Percentiles rank a stretch among this genome's conserved stretches.
phyloP scores from a whole-genome alignment of 2,797 vertebrate species.

The Cyclopterus lumpus region DNA sequence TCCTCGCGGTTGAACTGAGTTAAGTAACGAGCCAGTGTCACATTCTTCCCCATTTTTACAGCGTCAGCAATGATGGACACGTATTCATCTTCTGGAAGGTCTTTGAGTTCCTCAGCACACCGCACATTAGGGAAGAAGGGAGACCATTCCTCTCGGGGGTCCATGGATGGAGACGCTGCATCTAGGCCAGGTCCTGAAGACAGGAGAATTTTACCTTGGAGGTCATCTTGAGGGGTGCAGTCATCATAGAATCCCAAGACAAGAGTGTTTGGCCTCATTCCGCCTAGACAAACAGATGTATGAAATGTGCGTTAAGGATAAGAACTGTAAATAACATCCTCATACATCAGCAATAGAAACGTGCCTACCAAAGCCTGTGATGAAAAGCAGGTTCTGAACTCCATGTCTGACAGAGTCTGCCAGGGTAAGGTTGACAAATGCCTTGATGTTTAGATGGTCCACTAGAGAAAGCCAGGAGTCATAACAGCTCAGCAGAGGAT shows the following conservation, averaged over 20 bases:
- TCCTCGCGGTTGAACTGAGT: constrained; percentile 79
- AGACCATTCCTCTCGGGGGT: constrained; percentile 20
- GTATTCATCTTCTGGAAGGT: constrained; percentile 84
- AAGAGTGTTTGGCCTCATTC: constrained; percentile 91
- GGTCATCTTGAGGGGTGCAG: constrained; percentile 77
- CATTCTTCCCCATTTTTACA: constrained; percentile 91
- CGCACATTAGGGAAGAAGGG: constrained; percentile 74
- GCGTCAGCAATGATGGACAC: constrained; percentile 88
- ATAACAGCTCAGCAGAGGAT: constrained; percentile 86
- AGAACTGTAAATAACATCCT: neutral
- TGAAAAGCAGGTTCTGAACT: constrained; percentile 90
- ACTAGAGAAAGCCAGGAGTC: constrained; percentile 90
- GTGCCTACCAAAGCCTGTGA: constrained; percentile 88
- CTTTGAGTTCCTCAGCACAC: constrained; percentile 61
- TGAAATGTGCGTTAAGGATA: neutral
- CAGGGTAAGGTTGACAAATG: constrained; percentile 90
- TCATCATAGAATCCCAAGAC: constrained; percentile 90
- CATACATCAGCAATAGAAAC: neutral
- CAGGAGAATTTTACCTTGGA: constrained; percentile 58
- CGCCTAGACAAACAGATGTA: constrained; percentile 73
- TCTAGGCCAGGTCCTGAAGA: constrained; percentile 54
- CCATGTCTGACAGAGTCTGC: constrained; percentile 85
- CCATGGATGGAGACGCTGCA: constrained; percentile 19
- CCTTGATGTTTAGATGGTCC: constrained; percentile 90
- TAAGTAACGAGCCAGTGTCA: constrained; percentile 87